These are phyloP conservation scores for Papilio glaucus DNA, from an alignment of 1,140 invertebrate genomes.

Conservation along the genomic window DNA sequence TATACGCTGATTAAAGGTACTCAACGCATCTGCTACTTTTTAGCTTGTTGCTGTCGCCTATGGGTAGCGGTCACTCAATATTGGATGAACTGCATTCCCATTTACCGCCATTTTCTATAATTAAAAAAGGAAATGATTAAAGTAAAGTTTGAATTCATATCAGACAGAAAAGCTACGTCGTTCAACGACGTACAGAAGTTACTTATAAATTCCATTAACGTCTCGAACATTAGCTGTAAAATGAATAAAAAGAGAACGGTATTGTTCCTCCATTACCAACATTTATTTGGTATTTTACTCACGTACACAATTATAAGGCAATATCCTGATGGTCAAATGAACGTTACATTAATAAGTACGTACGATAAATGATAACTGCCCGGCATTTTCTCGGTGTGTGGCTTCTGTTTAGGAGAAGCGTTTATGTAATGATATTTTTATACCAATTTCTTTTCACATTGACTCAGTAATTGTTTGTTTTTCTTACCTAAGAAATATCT, in stretches of 20 bases:
- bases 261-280: conserved; percentile 18
- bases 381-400: neutral
- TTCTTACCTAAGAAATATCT: too few species aligned
- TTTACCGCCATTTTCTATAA: too few species aligned
- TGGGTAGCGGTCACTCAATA: too few species aligned
- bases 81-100: too few species aligned
- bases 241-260: conserved; percentile 10
- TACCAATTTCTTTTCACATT: neutral
- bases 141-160: neutral
- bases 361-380: conserved; percentile 3
- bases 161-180: neutral
- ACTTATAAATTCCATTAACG: conserved; percentile 6
- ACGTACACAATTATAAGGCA: conserved; percentile 36
- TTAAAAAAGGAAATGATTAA: too few species aligned
- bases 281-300: conserved; percentile 26
- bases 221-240: conserved; percentile 7
- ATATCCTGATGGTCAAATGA: conserved; percentile 36
- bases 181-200: neutral
- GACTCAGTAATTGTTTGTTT: neutral
- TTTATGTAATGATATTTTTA: conserved; percentile 20
- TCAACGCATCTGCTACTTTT: too few species aligned
- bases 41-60: too few species aligned
- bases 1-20: too few species aligned
- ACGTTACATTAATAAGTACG: conserved; percentile 27
- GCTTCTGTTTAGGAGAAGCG: neutral